Evolutionary conservation across 2,888 invertebrate species (phyloP), one percentile per base, ranked within the genome.

Genomic region (Fissipunctia ypsillon): DNA sequence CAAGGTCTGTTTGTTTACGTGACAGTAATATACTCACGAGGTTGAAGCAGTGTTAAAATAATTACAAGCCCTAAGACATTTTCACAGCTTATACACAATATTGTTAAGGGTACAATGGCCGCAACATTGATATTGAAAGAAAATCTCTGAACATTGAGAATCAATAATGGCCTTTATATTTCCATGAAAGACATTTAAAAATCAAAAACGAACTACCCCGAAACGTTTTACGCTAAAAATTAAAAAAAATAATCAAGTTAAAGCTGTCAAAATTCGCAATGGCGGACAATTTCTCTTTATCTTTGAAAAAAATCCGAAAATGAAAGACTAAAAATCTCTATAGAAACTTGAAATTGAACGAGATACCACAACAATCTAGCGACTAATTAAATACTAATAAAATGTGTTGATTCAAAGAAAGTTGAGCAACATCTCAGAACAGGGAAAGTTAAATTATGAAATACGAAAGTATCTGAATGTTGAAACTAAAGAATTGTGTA

Each of bases 351-450:
- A 61, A 65, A 75, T 61, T 54, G 22, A 52, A 70, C 35, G 41
- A 70, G 19, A 7, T 9, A 28, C 31, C 22, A 22, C 38, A 35
- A 69, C 73, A 70, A 68, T 38, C 2, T 35, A 7, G 61, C 31
- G 48, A 43, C 48, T 70, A 83, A 68, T 83, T 61, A 73, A 25
- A 56, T 67, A 64, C 52, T 64, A 57, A n/a, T n/a, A n/a, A n/a
- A n/a, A n/a, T n/a, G n/a, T n/a, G n/a, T n/a, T n/a, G n/a, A n/a
- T n/a, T n/a, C n/a, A n/a, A n/a, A n/a, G n/a, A 50, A 54, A 71
- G 54, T 72, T 69, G 16, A 48, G 31, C 12, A 74, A 78, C 59
- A n/a, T n/a, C n/a, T n/a, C n/a, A 35, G 43, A 65, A 65, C 25
- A 31, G 48, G 22, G 12, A 76, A 80, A 71, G 43, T 64, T 75